A percentile compares a stretch with the other conserved stretches of the same genome.
These are phyloP conservation scores for Adineta ricciae DNA, from an alignment of 2,888 invertebrate genomes.

Conservation along the genomic window DNA sequence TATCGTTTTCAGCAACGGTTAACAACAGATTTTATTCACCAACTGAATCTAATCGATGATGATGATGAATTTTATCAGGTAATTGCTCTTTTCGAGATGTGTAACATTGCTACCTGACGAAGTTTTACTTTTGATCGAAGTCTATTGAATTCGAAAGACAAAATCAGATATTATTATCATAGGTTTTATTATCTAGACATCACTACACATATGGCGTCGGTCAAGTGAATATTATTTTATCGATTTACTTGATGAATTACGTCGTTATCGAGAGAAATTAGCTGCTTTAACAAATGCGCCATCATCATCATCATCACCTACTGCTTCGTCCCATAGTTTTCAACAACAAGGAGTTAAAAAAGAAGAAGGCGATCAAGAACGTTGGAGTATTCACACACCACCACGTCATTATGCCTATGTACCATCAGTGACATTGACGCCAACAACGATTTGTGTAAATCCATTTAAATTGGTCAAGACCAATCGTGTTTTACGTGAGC, in stretches of 20 bases:
- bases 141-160: too few relatives aligned
- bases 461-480: slow-evolving; percentile 12
- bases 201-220: slow-evolving; percentile 15
- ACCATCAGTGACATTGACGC: background rate
- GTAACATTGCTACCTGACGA: too few relatives aligned
- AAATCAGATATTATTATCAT: background rate
- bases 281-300: background rate
- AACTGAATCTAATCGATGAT: background rate
- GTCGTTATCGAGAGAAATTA: background rate
- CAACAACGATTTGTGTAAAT: background rate
- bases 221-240: slow-evolving; percentile 16
- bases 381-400: background rate
- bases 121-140: too few relatives aligned
- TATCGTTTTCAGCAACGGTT: slow-evolving; percentile 12
- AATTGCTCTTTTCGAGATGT: background rate
- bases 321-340: background rate
- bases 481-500: slow-evolving; percentile 1
- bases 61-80: slow-evolving; percentile 11
- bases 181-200: slow-evolving; percentile 20
- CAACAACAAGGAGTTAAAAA: background rate
- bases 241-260: background rate
- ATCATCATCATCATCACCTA: background rate
- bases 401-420: slow-evolving; percentile 6
- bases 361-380: background rate
- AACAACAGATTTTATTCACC: background rate